phyloP scores from a whole-genome alignment of 1,140 invertebrate genomes.

The Idris sp. region DNA sequence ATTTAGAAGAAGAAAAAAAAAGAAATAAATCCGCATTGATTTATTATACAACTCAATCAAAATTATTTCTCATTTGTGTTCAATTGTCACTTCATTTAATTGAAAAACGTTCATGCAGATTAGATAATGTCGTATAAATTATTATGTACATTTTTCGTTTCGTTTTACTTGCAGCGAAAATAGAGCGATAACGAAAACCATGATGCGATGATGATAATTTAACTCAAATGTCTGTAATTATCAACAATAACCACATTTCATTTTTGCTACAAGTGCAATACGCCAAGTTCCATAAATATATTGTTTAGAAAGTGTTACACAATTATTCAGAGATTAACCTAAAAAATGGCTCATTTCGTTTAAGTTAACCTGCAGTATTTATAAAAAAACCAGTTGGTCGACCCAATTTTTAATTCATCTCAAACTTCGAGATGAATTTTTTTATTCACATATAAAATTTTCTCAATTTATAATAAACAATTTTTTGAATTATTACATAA shows the following conservation, averaged over 20 bases:
- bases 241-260: conserved; percentile 10
- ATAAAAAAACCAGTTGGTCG: conserved; percentile 36
- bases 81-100: background rate
- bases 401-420: conserved; percentile 33
- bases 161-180: conserved; percentile 12
- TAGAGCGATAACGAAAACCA: background rate
- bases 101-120: conserved; percentile 4
- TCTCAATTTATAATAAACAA: too few species aligned
- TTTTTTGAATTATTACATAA: too few species aligned
- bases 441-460: too few species aligned
- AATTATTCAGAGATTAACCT: conserved; percentile 48
- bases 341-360: conserved; percentile 48
- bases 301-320: conserved; percentile 52
- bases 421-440: background rate
- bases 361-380: conserved; percentile 15
- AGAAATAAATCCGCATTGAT: too few species aligned
- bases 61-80: too few species aligned
- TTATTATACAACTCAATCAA: too few species aligned
- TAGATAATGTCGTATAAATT: conserved; percentile 1
- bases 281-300: conserved; percentile 21
- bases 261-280: conserved; percentile 7
- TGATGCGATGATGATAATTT: conserved; percentile 3
- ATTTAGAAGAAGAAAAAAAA: too few species aligned
- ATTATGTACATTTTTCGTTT: conserved; percentile 1
- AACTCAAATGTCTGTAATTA: conserved; percentile 4